phyloP scores from a whole-genome alignment of 1,140 invertebrate genomes.

The Sitophilus oryzae region DNA sequence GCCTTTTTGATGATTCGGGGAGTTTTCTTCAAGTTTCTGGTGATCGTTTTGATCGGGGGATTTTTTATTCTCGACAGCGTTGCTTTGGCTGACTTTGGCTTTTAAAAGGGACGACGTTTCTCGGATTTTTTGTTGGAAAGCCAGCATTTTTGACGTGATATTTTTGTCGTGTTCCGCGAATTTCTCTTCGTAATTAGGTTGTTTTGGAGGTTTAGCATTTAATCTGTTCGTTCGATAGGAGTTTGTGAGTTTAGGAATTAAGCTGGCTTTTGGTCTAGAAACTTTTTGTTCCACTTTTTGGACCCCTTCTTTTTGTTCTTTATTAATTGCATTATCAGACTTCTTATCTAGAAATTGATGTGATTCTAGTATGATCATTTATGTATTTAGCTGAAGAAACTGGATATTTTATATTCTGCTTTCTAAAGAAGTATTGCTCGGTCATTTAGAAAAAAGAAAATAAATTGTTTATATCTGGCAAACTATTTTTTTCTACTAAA shows the following conservation, averaged over 20 bases:
- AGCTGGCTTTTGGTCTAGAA: slow-evolving; percentile 8
- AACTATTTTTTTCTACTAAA: no score
- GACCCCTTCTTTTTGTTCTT: not conserved
- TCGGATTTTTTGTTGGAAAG: slow-evolving; percentile 7
- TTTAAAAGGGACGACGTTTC: slow-evolving; percentile 5
- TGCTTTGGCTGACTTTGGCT: not conserved
- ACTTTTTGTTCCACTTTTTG: not conserved
- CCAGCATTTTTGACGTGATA: not conserved
- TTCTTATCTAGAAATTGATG: not conserved
- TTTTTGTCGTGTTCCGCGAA: not conserved
- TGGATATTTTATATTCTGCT: no score
- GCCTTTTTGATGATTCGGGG: not conserved
- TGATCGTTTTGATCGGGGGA: not conserved
- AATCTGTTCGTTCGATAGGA: slow-evolving; percentile 8
- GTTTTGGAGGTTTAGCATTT: not conserved
- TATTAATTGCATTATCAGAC: not conserved
- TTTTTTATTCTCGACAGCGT: not conserved
- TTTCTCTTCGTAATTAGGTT: not conserved
- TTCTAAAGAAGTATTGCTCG: no score
- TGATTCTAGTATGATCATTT: no score
- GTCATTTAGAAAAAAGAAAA: no score
- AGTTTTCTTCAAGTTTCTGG: not conserved
- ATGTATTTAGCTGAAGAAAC: not conserved
- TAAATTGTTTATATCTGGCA: no score
- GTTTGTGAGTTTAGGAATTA: slow-evolving; percentile 16